Evolutionary conservation across 2,888 invertebrate genomes (phyloP).

Genomic region (Andricus quercusramuli): DNA sequence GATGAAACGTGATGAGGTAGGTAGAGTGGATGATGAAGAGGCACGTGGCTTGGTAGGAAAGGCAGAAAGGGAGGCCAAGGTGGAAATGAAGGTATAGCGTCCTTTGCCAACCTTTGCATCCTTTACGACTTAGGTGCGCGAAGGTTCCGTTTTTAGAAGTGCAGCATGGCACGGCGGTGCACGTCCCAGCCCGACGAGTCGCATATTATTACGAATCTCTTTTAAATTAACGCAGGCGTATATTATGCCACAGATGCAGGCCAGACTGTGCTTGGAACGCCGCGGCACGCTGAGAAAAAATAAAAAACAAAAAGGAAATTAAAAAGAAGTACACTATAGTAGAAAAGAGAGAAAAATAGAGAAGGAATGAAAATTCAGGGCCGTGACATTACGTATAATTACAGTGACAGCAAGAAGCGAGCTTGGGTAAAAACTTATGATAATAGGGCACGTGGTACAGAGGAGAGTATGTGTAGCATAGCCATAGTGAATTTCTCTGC

Average conservation of each 20-base stretch:
- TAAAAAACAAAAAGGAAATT: constrained; percentile 48
- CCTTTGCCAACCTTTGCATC: constrained; percentile 14
- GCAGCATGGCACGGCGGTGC: constrained; percentile 30
- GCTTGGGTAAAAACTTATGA: constrained; percentile 65
- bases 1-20: constrained; percentile 5
- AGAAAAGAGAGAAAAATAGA: constrained; percentile 43
- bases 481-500: constrained; percentile 18
- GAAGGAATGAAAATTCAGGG: constrained; percentile 44
- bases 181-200: constrained; percentile 46
- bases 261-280: constrained; percentile 45
- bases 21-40: constrained; percentile 3
- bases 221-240: constrained; percentile 62
- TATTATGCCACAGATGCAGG: constrained; percentile 57
- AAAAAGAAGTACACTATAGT: constrained; percentile 50
- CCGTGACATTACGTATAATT: constrained; percentile 66
- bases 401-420: constrained; percentile 64
- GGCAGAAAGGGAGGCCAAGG: constrained; percentile 7
- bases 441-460: constrained; percentile 58
- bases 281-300: constrained; percentile 42
- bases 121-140: constrained; percentile 20
- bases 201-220: constrained; percentile 61
- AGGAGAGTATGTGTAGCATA: not conserved
- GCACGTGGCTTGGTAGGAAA: not conserved
- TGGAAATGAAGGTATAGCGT: constrained; percentile 36
- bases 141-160: constrained; percentile 40